Conservation (phyloP, 2,797 vertebrate genomes). For the Sebastolobus altivelis region DNA sequence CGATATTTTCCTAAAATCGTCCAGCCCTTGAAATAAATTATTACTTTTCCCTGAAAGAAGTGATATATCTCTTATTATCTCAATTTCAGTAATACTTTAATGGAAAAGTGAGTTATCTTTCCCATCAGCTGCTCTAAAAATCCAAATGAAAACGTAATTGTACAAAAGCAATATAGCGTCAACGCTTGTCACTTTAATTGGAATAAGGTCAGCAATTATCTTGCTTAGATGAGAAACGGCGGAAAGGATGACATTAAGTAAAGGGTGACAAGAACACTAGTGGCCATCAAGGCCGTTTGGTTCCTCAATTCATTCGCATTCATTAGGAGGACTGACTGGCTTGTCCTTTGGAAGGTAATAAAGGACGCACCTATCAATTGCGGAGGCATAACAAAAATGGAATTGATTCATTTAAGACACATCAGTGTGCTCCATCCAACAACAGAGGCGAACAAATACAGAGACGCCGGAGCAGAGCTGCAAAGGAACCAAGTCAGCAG, state of each 20-base stretch:
- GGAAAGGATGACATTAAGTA: conserved; percentile 43
- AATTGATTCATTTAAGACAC: conserved; percentile 34
- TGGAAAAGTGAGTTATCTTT: conserved; percentile 5
- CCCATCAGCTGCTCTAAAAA: conserved; percentile 7
- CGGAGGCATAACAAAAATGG: neutral
- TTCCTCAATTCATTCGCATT: conserved; percentile 32
- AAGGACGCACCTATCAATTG: conserved; percentile 36
- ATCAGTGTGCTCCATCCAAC: neutral
- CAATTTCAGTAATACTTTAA: conserved; percentile 16
- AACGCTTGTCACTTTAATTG: conserved; percentile 44
- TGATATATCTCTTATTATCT: neutral
- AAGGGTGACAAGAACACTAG: conserved; percentile 32
- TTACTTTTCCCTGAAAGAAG: neutral
- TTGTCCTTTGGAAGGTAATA: conserved; percentile 39
- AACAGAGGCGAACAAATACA: conserved; percentile 10
- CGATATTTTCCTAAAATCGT: neutral
- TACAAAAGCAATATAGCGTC: conserved; percentile 10
- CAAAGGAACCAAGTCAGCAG: neutral
- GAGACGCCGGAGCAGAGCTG: conserved; percentile 1
- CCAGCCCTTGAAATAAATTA: neutral
- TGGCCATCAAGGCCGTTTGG: conserved; percentile 11
- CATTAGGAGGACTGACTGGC: conserved; percentile 4
- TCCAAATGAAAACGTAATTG: conserved; percentile 20
- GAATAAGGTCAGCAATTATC: conserved; percentile 54
- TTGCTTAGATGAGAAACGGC: conserved; percentile 33